Base-by-base conservation (phyloP, 2,888 invertebrate species). In the Erannis defoliaria region DNA sequence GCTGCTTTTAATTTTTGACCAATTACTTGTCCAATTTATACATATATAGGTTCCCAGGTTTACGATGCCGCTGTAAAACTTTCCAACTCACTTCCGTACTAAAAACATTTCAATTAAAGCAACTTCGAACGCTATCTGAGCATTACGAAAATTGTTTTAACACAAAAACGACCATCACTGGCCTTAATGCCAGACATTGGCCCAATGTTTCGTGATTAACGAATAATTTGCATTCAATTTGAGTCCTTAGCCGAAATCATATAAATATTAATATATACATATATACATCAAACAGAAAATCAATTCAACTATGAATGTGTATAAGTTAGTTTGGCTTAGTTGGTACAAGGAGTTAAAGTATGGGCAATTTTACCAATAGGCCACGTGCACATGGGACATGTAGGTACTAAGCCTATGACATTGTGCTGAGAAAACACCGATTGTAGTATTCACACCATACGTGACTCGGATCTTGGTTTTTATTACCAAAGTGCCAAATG, bases 151-250 rank as follows among this genome's bases (percentile, higher is more conserved):
- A 63, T 33, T 14, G 45, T 56, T 55, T 55, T 19, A 51, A 56
- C 54, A 33, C 14, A 19, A 68, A 57, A 29, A 43, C 50, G 31
- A 18, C 33, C 26, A 46, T 29, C 18, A 21, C 63, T 59, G 67
- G 63, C 70, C 66, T 21, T 38, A 51, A 45, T 38, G 12, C 45
- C n/a, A 26, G 6, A 29, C 1, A 18, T 42, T 26, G 50, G 3
- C 14, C 46, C 54, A 67, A 68, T 68, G 33, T 66, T 62, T 60
- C 45, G 64, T 64, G 66, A 74, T 71, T 72, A 72, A 68, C 67
- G 6, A 43, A 43, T 69, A 66, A 71, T 70, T 71, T 75, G 65
- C 72, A 72, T 72, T 64, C 67, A 67, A 50, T 62, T 69, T 61
- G 35, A 14, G 21, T 42, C 26, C 18, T 37, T 29, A 38, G 23